phyloP scores from a whole-genome alignment of 2,113 vertebrate species.

The Eclectus roratus region DNA sequence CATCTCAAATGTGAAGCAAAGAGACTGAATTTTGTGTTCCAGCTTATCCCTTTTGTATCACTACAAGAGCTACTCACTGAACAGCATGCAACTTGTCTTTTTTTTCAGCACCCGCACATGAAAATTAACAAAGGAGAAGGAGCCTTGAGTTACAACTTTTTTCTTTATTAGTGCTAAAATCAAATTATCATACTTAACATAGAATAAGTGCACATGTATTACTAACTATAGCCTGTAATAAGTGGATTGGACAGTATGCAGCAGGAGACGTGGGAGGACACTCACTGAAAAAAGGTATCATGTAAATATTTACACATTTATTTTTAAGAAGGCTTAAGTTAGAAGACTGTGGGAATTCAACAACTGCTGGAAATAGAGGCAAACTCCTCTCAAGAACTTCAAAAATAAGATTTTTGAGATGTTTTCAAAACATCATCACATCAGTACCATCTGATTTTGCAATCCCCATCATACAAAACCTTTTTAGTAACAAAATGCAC shows the following conservation, averaged over 20 bases:
- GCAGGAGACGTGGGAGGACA: neutral
- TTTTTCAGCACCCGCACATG: neutral
- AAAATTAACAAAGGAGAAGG: neutral
- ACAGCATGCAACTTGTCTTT: neutral
- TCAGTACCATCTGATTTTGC: neutral
- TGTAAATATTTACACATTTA: constrained; percentile 4
- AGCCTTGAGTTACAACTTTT: neutral
- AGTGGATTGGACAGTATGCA: neutral
- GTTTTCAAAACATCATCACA: neutral
- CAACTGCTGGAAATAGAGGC: neutral
- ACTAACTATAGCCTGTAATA: neutral
- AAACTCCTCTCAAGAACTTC: neutral
- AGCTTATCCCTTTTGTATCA: neutral
- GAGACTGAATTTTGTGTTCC: neutral
- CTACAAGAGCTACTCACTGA: neutral
- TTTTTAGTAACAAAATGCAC: neutral
- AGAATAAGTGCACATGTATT: neutral
- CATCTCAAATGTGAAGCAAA: neutral
- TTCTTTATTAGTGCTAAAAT: neutral
- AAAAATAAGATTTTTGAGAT: neutral
- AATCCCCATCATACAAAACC: neutral
- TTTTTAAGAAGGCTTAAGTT: neutral
- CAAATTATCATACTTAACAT: neutral
- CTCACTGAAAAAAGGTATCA: neutral
- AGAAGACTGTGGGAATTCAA: neutral